Percentiles rank a stretch among this genome's conserved stretches.
Conservation (phyloP, 2,797 vertebrate species). For the Clarias fuscus region DNA sequence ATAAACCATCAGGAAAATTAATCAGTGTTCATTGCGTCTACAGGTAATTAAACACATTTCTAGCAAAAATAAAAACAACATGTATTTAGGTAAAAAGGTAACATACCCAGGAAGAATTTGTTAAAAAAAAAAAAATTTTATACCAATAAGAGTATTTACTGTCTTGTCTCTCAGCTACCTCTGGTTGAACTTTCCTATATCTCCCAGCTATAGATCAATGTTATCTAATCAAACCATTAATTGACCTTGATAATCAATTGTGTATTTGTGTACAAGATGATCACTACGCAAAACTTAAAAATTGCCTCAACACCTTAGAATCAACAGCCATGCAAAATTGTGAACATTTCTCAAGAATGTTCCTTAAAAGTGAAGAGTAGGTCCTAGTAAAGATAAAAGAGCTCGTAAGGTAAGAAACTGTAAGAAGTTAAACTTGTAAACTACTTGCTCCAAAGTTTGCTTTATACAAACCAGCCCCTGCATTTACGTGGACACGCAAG, state of each 20-base stretch:
- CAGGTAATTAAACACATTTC: not conserved
- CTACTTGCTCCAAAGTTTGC: too few species aligned
- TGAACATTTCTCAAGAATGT: too few species aligned
- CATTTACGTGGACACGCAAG: too few species aligned
- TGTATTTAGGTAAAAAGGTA: not conserved
- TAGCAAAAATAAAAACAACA: not conserved
- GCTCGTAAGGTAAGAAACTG: too few species aligned
- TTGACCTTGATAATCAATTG: not conserved
- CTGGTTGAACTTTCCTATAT: not conserved
- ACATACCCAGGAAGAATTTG: not conserved
- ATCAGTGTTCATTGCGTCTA: not conserved
- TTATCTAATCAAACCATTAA: not conserved
- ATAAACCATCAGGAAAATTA: not conserved
- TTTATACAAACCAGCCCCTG: too few species aligned
- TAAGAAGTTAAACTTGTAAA: too few species aligned
- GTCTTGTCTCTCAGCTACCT: not conserved
- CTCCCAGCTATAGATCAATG: not conserved
- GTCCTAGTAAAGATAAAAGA: too few species aligned
- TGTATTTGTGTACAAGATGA: not conserved
- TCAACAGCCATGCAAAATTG: not conserved
- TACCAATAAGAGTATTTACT: not conserved
- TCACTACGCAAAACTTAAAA: not conserved
- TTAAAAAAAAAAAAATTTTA: too few species aligned
- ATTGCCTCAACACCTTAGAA: not conserved
- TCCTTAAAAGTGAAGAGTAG: too few species aligned